Percentiles rank a stretch among this genome's conserved stretches.
Conservation (phyloP, 92 coral and sea anemone genomes). For the Phenganax subtilis region DNA sequence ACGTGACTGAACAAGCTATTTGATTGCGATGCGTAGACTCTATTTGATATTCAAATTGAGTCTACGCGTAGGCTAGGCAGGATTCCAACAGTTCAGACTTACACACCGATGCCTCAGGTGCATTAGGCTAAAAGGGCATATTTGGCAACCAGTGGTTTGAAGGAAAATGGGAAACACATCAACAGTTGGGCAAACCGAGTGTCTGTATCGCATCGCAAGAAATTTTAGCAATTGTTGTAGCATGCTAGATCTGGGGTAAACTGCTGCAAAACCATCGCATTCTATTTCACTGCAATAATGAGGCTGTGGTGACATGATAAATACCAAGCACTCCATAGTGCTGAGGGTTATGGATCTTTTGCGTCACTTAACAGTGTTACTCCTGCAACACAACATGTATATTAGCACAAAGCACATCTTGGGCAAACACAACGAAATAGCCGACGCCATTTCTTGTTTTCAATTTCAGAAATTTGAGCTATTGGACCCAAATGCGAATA, state of each 20-base stretch:
- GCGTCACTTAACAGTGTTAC: background rate
- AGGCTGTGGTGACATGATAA: background rate
- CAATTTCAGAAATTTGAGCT: background rate
- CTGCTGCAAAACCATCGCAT: conserved; percentile 5
- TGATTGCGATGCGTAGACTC: too few species aligned
- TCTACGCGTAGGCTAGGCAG: too few species aligned
- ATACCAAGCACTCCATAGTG: background rate
- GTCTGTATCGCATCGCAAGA: conserved; percentile 41
- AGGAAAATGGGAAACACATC: conserved; percentile 44
- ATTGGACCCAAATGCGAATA: conserved; percentile 12
- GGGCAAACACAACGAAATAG: background rate
- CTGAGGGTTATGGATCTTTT: conserved; percentile 5
- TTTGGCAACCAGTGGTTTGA: background rate
- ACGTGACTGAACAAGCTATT: too few species aligned
- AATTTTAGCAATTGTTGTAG: conserved; percentile 40
- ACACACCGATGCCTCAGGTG: conserved; percentile 32
- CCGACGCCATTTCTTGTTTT: conserved; percentile 2
- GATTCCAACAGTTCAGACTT: background rate
- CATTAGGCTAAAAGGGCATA: conserved; percentile 45
- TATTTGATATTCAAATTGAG: too few species aligned
- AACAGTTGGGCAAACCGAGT: conserved; percentile 37
- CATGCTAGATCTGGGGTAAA: conserved; percentile 49
- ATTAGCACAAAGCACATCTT: background rate
- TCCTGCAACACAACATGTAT: background rate
- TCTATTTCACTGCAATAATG: background rate